Evolutionary conservation across 2,113 vertebrate species (phyloP), one percentile per base, ranked within the genome.

Genomic region (Butorides virescens): DNA sequence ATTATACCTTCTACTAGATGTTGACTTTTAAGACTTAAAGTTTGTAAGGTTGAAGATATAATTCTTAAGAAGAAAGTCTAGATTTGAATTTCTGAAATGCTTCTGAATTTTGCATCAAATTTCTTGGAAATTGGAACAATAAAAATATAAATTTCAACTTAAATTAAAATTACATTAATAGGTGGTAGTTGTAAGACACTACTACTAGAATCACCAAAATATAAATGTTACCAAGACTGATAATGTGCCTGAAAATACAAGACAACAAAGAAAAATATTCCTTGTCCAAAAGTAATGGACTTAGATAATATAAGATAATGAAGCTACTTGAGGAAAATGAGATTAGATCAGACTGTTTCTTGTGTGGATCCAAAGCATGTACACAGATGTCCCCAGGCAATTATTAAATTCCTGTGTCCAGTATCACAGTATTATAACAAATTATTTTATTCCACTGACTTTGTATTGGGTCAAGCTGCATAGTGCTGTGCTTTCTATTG

Each of bases 301-400:
- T 53, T 61, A 5, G 25, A 23, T 37, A 78, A 66, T 10, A 46
- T 4, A 67, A 56, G 4, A 36, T 39, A 73, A 68, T 25, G 15
- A 76, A 86, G 11, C 11, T 67, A 29, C 8, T 47, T 20, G 7
- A 75, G 13, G 6, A 72, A 87, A 77, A 58, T 1, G 10, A 68
- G 19, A 56, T 52, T 39, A 68, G 10, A 65, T 52, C 26, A 42
- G 21, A 27, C 6, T 21, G 7, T 70, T 71, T 65, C 20, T 32
- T 6, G 7, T 37, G 21, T 17, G 15, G 13, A n/a, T 59, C 6
- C 49, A 90, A 42, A 66, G 13, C 11, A 61, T 23, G 10, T 3
- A 47, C 0, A 0, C 3, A 11, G 7, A 62, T 19, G 90, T 61
- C 9, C 29, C 46, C 2, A 13, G 13, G 5, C 3, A 59, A 8